Percentiles rank a stretch among this genome's conserved stretches.
Evolutionary conservation across 1,140 invertebrate genomes (phyloP).

Genomic region (Orchestia grillus): DNA sequence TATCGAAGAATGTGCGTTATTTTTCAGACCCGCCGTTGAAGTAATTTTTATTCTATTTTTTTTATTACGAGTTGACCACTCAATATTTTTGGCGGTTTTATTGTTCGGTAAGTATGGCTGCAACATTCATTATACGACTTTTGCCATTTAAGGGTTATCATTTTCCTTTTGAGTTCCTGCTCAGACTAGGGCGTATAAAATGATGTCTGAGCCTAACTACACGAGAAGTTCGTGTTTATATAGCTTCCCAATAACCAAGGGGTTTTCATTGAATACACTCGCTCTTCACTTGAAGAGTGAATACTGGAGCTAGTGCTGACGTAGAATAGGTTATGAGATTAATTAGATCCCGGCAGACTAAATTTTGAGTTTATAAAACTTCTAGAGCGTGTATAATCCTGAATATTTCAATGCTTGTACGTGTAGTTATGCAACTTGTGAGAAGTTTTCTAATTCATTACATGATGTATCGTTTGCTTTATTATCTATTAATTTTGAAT

Average conservation of each 20-base stretch:
- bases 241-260: too few relatives aligned
- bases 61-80: neutral
- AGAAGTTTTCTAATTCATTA: neutral
- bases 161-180: neutral
- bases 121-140: neutral
- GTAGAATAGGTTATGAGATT: too few relatives aligned
- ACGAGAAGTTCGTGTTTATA: too few relatives aligned
- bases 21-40: neutral
- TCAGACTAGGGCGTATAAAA: neutral
- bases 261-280: too few relatives aligned
- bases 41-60: neutral
- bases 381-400: neutral
- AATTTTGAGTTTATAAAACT: neutral
- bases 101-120: neutral
- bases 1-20: neutral
- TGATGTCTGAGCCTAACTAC: too few relatives aligned
- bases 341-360: neutral
- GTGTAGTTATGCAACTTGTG: neutral
- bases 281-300: too few relatives aligned
- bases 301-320: too few relatives aligned
- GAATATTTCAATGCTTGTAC: neutral
- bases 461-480: neutral
- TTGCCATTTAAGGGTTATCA: neutral
- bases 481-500: too few relatives aligned
- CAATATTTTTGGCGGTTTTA: neutral